A percentile compares a stretch with the other conserved stretches of the same genome.
Evolutionary conservation across 2,113 vertebrate genomes (phyloP).

Genomic region (Grantiella picta): DNA sequence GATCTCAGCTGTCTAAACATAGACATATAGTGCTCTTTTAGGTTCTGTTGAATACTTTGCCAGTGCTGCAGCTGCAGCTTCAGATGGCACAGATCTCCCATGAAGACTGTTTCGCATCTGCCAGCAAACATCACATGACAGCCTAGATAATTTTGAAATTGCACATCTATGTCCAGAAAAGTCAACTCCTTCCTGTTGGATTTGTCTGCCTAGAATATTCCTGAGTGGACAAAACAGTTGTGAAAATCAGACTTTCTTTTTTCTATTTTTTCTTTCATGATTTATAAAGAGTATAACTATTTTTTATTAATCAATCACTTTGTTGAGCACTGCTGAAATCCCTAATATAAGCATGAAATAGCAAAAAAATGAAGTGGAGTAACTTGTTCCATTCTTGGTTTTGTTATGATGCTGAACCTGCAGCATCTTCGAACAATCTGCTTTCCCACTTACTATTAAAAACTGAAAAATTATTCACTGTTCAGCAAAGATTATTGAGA

Average conservation of each 20-base stretch:
- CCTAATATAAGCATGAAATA: neutral
- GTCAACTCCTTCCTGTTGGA: neutral
- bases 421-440: neutral
- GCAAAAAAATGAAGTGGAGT: neutral
- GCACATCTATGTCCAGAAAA: neutral
- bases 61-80: neutral
- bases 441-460: neutral
- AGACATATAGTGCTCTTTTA: neutral
- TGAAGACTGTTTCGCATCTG: neutral
- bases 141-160: neutral
- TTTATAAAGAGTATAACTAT: neutral
- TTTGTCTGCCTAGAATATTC: neutral
- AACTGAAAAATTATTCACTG: conserved; percentile 6
- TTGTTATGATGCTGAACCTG: neutral
- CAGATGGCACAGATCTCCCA: neutral
- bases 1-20: neutral
- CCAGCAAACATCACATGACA: neutral
- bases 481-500: conserved; percentile 18
- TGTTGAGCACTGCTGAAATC: neutral
- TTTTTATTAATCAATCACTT: neutral
- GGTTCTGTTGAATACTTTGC: neutral
- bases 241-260: neutral
- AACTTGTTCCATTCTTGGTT: neutral
- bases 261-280: neutral
- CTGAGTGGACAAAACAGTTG: neutral